These are phyloP conservation scores for Drosophila putrida DNA, from an alignment of 2,888 invertebrate genomes.

Conservation along the genomic window DNA sequence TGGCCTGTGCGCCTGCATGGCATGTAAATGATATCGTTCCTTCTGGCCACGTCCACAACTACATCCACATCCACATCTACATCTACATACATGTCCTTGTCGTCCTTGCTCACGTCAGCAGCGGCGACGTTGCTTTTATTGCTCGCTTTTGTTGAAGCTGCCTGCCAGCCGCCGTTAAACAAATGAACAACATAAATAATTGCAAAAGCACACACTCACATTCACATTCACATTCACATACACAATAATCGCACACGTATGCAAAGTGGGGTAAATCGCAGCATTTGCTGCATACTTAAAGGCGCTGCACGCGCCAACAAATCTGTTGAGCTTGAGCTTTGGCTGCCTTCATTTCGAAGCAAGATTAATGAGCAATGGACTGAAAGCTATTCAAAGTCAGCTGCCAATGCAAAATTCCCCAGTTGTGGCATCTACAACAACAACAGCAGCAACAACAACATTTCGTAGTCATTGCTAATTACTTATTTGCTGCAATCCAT, in stretches of 20 bases:
- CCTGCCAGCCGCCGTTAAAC: constrained; percentile 76
- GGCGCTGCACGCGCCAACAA: constrained; percentile 59
- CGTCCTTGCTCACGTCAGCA: constrained; percentile 71
- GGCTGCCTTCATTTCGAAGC: constrained; percentile 59
- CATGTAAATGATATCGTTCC: constrained; percentile 82
- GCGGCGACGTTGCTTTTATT: constrained; percentile 73
- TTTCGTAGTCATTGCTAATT: constrained; percentile 43
- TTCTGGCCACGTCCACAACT: constrained; percentile 54
- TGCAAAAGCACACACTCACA: constrained; percentile 70
- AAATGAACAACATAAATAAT: constrained; percentile 81
- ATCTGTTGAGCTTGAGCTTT: constrained; percentile 62
- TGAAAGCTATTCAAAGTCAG: constrained; percentile 59
- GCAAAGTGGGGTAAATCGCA: constrained; percentile 72
- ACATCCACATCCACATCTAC: constrained; percentile 18
- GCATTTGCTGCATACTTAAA: constrained; percentile 65
- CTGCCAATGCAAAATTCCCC: constrained; percentile 53
- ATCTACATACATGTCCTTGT: constrained; percentile 37
- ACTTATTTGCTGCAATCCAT: constrained; percentile 59
- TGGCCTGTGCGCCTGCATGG: constrained; percentile 64
- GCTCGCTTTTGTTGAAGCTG: constrained; percentile 76
- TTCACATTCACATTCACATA: constrained; percentile 20
- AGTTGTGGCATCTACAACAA: constrained; percentile 25
- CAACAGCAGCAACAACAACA: constrained; percentile 9
- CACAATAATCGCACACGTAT: constrained; percentile 34
- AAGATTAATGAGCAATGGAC: constrained; percentile 69